Evolutionary conservation across 23 tunicate species (phyloP), one percentile per base, ranked within the genome.

Genomic region (Styela clava): DNA sequence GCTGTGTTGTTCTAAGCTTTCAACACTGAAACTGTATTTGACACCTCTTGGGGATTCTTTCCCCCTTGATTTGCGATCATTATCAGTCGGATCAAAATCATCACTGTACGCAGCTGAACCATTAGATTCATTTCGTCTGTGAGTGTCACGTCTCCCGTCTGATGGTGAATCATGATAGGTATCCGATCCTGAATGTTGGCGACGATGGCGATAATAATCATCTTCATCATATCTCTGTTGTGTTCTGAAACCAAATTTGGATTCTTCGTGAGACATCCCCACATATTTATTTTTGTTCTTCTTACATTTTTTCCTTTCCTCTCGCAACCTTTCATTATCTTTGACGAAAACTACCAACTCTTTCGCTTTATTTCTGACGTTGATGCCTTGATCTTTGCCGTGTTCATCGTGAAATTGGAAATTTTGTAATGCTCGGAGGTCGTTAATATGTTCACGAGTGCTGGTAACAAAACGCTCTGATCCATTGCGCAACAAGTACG

Each of bases 391-490:
- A 71, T 94, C 99, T 44, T 94, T 94, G 29, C 99, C 99, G 34
- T 85, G 89, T 36, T 94, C 99, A 85, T 94, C 97, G 52, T 86
- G 81, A 44, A 78, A 86, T 21, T 90, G 64, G 68, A 72, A 94
- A 68, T 89, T 82, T 73, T 94, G 90, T 36, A 94, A 85, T 12
- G 99, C 94, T 83, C 93, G 85, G 3, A 94, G 74, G 64, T 94
- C 99, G 35, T 94, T 90, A 24, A 94, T 51, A 79, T 94, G 99
- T 73, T 94, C 99, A 22, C 99, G 68, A 2, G 99, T 85, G 52
- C 91, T 88, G n/a, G 90, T 88, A 34, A 94, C 95, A 25, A 94
- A 94, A 37, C 99, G 69, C 64, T 94, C 99, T 3, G 99, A 94
- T 16, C 99, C 99, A 67, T 94, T 94, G 31, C 84, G 78, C 2